Base-by-base conservation (phyloP, 1,140 invertebrate species). In the Lordiphosa collinella region DNA sequence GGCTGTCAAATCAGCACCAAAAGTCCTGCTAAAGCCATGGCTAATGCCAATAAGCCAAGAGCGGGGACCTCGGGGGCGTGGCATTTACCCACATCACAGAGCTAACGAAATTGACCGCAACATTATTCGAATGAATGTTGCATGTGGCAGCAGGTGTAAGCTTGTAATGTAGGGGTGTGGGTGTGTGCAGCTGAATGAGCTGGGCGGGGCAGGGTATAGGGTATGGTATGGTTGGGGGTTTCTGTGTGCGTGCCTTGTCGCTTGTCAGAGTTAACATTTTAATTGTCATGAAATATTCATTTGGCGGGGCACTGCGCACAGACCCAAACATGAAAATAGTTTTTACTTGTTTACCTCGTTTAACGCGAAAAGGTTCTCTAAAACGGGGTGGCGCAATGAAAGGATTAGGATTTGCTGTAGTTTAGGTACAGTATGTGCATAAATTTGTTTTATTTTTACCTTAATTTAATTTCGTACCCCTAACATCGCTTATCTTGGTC, bases 251-350 rank as follows among this genome's bases (percentile, higher is more conserved):
- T 69, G 55, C 61, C 50, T 50, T 61, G 75, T 41, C 66, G 76
- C 76, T 76, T 75, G 71, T 71, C 71, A 58, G 71, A 75, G 76
- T 75, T 80, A 82, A 80, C 76, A 80, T 76, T 80, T 80, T 80
- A 82, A 80, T 76, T 80, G 76, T 74, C 76, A 75, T 80, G 67
- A 82, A 80, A 80, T 80, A 80, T 80, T 80, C 76, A 80, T 55
- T 46, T 46, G 44, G 62, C 51, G 71, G 56, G 14, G 37, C 32
- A 48, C 14, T 37, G 48, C 14, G 36, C 16, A 12, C 6, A 13
- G 50, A 31, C 12, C 57, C 43, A 50, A 67, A 76, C 71, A 80
- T 67, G 66, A 43, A 67, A 76, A 82, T 71, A 75, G 76, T 75
- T 80, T 80, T 75, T 71, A 52, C 66, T 59, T 56, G 53, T 57